phyloP scores from a whole-genome alignment of 2,113 vertebrate species.

The Phrynocephalus versicolor region DNA sequence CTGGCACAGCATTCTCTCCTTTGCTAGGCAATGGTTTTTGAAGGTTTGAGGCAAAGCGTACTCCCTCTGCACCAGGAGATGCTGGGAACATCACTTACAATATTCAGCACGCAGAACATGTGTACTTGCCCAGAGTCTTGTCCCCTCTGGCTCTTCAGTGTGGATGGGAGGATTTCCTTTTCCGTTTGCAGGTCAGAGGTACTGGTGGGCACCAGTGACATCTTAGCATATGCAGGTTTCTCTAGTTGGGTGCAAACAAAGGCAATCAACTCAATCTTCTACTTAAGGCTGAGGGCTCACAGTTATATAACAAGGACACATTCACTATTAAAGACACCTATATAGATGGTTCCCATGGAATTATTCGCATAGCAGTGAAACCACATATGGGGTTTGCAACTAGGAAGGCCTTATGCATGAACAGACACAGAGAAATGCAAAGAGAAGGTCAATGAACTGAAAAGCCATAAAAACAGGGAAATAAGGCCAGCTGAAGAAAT shows the following conservation, averaged over 20 bases:
- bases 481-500: background rate
- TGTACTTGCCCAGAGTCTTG: background rate
- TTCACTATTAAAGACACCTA: background rate
- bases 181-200: background rate
- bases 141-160: background rate
- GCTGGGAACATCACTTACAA: background rate
- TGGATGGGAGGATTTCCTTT: background rate
- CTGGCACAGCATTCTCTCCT: background rate
- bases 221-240: background rate
- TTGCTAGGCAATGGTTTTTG: background rate
- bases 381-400: background rate
- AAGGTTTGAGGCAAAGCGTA: too few species aligned
- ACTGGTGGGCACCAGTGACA: background rate
- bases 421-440: background rate
- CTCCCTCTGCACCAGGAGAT: background rate
- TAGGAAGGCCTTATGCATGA: background rate
- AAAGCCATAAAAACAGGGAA: slow-evolving; percentile 14
- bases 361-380: slow-evolving; percentile 2
- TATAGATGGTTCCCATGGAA: slow-evolving; percentile 2
- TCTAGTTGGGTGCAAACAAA: background rate
- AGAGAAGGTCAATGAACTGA: slow-evolving; percentile 9
- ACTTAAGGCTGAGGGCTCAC: background rate
- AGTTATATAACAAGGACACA: background rate
- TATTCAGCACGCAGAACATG: background rate
- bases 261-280: background rate